Evolutionary conservation across 2,113 vertebrate genomes (phyloP).

Genomic region (Ictidomys tridecemlineatus): DNA sequence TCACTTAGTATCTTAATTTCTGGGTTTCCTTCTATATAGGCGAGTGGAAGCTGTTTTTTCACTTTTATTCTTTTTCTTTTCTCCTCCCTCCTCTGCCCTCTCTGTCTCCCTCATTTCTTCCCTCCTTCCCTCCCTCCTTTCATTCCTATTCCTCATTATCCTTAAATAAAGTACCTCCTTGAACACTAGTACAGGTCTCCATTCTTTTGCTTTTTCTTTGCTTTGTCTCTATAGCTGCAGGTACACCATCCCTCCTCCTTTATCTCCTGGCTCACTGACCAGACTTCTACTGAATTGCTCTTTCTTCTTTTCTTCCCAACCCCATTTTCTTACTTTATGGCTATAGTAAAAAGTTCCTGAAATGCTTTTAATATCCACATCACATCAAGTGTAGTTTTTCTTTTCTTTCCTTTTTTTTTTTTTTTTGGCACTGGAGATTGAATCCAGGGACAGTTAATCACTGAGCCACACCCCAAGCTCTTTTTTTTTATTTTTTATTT

Average conservation of each 20-base stretch:
- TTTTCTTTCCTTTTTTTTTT: too few species aligned
- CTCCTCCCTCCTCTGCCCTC: neutral
- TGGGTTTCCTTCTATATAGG: neutral
- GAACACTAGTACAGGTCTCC: neutral
- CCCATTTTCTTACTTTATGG: neutral
- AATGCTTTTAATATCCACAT: neutral
- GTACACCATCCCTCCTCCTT: neutral
- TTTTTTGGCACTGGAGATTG: too few species aligned
- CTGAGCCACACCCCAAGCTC: too few species aligned
- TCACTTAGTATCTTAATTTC: neutral
- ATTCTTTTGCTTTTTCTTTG: neutral
- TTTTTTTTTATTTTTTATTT: too few species aligned
- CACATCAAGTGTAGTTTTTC: neutral
- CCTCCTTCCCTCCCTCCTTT: neutral
- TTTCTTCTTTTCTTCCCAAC: neutral
- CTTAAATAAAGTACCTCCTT: neutral
- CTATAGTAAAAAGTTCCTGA: neutral
- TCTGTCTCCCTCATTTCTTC: neutral
- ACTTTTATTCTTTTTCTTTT: neutral
- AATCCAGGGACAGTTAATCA: too few species aligned
- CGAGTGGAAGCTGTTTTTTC: neutral
- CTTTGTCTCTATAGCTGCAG: neutral
- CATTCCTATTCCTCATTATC: neutral
- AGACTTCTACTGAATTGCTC: too few species aligned
- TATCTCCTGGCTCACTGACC: neutral